Percentiles rank a stretch among this genome's conserved stretches.
phyloP scores from a whole-genome alignment of 2,113 vertebrate species.

The Eulacestoma nigropectus region DNA sequence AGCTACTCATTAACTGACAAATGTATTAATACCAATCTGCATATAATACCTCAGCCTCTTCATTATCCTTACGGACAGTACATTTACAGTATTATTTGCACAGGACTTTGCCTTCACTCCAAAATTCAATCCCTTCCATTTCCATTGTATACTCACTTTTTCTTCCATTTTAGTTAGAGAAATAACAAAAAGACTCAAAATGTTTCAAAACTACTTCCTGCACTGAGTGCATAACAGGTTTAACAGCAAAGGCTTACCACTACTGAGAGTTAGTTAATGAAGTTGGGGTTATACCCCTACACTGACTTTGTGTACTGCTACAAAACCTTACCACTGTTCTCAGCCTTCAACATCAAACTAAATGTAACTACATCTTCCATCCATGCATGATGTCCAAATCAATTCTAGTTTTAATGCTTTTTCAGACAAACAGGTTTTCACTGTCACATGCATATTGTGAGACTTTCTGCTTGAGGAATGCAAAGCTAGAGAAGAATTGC shows the following conservation, averaged over 20 bases:
- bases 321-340: background rate
- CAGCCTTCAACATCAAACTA: background rate
- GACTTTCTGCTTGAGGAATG: background rate
- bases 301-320: rapidly evolving
- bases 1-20: background rate
- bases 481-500: background rate
- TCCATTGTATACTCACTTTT: background rate
- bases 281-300: background rate
- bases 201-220: background rate
- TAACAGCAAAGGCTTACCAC: background rate
- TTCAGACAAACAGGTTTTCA: background rate
- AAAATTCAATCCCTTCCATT: background rate
- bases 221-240: background rate
- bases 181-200: background rate
- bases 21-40: background rate
- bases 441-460: background rate
- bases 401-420: background rate
- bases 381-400: background rate
- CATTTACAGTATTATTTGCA: background rate
- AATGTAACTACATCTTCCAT: background rate
- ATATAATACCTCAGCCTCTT: background rate
- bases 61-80: background rate
- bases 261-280: background rate
- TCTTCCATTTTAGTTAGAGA: background rate
- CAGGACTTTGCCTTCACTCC: background rate